Evolutionary conservation across 2,888 invertebrate species (phyloP), one percentile per base, ranked within the genome.

Genomic region (Agrilus cyanescens): DNA sequence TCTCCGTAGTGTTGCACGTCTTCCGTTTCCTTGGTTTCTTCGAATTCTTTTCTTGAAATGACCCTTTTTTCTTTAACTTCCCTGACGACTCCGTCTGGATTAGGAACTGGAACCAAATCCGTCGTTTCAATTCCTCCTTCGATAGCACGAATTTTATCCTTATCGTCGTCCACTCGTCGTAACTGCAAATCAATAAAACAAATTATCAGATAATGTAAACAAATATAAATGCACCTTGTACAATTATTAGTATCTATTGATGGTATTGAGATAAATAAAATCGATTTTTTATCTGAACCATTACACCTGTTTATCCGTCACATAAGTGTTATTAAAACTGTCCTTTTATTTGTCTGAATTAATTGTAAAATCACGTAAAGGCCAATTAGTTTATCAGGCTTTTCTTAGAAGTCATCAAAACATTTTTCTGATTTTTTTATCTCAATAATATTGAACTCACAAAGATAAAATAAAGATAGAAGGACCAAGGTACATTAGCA

Each of bases 1-100:
- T 89, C 85, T 29, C 89, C 89, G 42, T 80, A 71, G 59, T 89
- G 84, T 55, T 82, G 80, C 45, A 84, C 75, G 68, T 90, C 86
- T 67, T 90, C 89, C 0, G 84, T 87, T 66, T 90, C 89, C 48
- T 80, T 72, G 31, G 81, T 77, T 54, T 87, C 82, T 57, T 89
- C 85, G 35, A 80, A 82, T 61, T 89, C 82, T 66, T 89, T 86
- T 46, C 86, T 75, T 36, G 87, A 87, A 52, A 85, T 76, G 45
- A 89, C 80, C 25, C 80, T 76, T 50, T 78, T 78, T 63, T 89
- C 87, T 56, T 81, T 81, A 52, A 82, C 82, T 69, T 89, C 87
- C 43, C 84, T 76, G 39, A 90, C 85, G 52, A 88, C 73, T 8
- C 85, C 85, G 41, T 81, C 83, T 0, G 80, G 78, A 53, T 75